Evolutionary conservation across 1,140 invertebrate species (phyloP).

Genomic region (Battus philenor): DNA sequence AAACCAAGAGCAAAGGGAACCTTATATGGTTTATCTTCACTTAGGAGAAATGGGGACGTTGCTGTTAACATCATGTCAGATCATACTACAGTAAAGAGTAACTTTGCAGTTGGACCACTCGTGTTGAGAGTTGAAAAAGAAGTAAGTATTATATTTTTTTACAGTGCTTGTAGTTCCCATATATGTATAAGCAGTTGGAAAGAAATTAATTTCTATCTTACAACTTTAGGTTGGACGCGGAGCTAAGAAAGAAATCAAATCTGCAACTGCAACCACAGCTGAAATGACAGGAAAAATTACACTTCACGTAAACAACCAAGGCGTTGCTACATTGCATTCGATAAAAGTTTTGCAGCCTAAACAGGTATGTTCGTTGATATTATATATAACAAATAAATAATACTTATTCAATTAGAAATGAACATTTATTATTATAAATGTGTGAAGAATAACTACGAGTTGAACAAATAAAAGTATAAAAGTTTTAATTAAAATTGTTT

Average conservation of each 20-base stretch:
- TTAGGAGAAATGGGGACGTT: slow-evolving; percentile 86
- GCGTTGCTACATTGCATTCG: slow-evolving; percentile 85
- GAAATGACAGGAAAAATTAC: slow-evolving; percentile 89
- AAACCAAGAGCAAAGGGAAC: slow-evolving; percentile 84
- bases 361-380: slow-evolving; percentile 77
- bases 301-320: slow-evolving; percentile 84
- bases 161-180: too few species aligned
- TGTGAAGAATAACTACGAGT: too few species aligned
- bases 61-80: slow-evolving; percentile 86
- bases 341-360: slow-evolving; percentile 90
- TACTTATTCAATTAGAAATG: too few species aligned
- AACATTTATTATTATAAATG: too few species aligned
- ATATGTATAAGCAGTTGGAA: too few species aligned
- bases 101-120: slow-evolving; percentile 86
- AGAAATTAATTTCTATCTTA: slow-evolving; percentile 12
- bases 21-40: slow-evolving; percentile 84
- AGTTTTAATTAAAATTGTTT: too few species aligned
- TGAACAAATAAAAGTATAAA: too few species aligned
- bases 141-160: slow-evolving; percentile 49
- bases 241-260: slow-evolving; percentile 84
- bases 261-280: slow-evolving; percentile 88
- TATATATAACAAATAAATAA: too few species aligned
- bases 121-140: slow-evolving; percentile 89
- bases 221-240: slow-evolving; percentile 81
- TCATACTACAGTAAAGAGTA: slow-evolving; percentile 87